Percentiles rank a stretch among this genome's conserved stretches.
Conservation (phyloP, 2,888 invertebrate species). For the Aplocera efformata region DNA sequence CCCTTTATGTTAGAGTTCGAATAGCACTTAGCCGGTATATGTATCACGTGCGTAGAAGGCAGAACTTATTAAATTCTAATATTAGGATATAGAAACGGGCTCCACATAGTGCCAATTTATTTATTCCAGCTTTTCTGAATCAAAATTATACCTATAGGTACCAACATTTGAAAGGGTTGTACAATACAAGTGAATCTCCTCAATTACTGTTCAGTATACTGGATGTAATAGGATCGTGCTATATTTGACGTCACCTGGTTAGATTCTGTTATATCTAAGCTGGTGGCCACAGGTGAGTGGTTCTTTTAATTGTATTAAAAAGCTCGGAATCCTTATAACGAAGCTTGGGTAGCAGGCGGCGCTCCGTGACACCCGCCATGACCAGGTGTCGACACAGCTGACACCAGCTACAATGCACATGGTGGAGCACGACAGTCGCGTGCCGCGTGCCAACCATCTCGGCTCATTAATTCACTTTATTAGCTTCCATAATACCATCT, state of each 20-base stretch:
- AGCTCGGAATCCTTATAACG: slow-evolving; percentile 58
- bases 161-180: slow-evolving; percentile 1
- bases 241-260: slow-evolving; percentile 19
- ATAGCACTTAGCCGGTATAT: too few species aligned
- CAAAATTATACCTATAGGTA: too few species aligned
- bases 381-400: slow-evolving; percentile 65
- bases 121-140: too few species aligned
- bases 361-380: slow-evolving; percentile 21
- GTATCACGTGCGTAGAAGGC: too few species aligned
- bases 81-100: too few species aligned
- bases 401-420: slow-evolving; percentile 42
- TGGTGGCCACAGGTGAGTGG: slow-evolving; percentile 32
- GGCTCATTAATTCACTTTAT: slow-evolving; percentile 38
- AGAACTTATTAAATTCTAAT: too few species aligned
- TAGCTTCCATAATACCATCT: slow-evolving; percentile 31
- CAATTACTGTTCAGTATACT: slow-evolving; percentile 19
- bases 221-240: slow-evolving; percentile 24
- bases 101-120: too few species aligned
- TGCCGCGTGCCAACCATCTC: slow-evolving; percentile 36
- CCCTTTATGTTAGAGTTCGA: too few species aligned
- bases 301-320: slow-evolving; percentile 46
- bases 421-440: slow-evolving; percentile 63
- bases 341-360: slow-evolving; percentile 20
- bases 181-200: neutral
- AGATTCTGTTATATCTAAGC: slow-evolving; percentile 11